A percentile compares a stretch with the other conserved stretches of the same genome.
These are phyloP conservation scores for Callorhinus ursinus DNA, from an alignment of 2,113 vertebrate genomes.

Conservation along the genomic window DNA sequence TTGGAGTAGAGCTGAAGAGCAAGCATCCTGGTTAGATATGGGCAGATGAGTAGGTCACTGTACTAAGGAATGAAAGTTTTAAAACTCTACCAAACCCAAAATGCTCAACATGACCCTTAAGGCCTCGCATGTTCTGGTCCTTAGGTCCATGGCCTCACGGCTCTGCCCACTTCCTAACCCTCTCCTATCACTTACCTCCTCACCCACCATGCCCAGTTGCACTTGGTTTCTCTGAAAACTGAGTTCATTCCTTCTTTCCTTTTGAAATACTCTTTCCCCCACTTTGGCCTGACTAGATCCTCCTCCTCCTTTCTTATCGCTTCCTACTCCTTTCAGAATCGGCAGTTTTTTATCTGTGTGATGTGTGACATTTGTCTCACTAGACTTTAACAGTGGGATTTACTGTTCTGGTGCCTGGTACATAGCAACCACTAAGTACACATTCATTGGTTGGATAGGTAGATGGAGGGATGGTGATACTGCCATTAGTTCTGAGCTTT, in stretches of 20 bases:
- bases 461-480: not conserved
- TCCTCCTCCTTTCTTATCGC: not conserved
- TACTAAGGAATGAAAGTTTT: not conserved
- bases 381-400: not conserved
- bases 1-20: not conserved
- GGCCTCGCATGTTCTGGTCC: not conserved
- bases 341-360: not conserved
- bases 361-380: not conserved
- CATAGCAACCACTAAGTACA: not conserved
- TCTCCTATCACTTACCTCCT: not conserved
- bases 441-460: not conserved
- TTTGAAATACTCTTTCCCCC: not conserved
- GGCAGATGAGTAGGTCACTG: not conserved
- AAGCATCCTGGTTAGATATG: not conserved
- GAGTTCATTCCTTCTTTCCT: not conserved
- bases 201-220: not conserved
- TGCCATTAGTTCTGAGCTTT: not conserved
- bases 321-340: not conserved
- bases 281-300: not conserved
- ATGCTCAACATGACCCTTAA: not conserved
- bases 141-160: not conserved
- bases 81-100: not conserved
- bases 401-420: not conserved
- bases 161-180: not conserved
- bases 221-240: not conserved